Conservation (phyloP, 2,888 invertebrate species). For the Drosophila lacicola region DNA sequence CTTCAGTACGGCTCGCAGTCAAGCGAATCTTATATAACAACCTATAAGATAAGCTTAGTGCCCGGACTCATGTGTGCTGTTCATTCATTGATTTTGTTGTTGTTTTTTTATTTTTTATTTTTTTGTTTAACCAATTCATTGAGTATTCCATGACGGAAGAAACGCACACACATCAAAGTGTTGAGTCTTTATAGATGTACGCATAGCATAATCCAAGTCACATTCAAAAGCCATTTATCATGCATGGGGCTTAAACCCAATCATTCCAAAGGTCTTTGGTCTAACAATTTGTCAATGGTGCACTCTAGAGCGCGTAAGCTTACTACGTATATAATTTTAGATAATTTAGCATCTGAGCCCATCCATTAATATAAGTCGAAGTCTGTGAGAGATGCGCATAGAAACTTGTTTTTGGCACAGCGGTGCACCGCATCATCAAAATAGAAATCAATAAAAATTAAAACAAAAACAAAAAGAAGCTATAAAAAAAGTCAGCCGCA, state of each 20-base stretch:
- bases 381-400: slow-evolving; percentile 19
- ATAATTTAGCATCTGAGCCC: slow-evolving; percentile 16
- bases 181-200: slow-evolving; percentile 75
- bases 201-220: slow-evolving; percentile 69
- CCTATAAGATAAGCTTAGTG: slow-evolving; percentile 9
- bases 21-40: slow-evolving; percentile 15
- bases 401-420: slow-evolving; percentile 53
- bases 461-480: slow-evolving; percentile 15
- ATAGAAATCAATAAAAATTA: slow-evolving; percentile 71
- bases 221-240: slow-evolving; percentile 76
- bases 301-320: slow-evolving; percentile 37
- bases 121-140: slow-evolving; percentile 35
- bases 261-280: slow-evolving; percentile 51
- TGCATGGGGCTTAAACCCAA: slow-evolving; percentile 51
- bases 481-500: slow-evolving; percentile 27
- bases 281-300: slow-evolving; percentile 74
- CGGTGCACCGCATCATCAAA: slow-evolving; percentile 50
- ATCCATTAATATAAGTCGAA: slow-evolving; percentile 44
- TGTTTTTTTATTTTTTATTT: not conserved
- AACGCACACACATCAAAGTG: slow-evolving; percentile 55
- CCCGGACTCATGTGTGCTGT: slow-evolving; percentile 10
- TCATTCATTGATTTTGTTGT: slow-evolving; percentile 39
- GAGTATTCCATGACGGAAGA: slow-evolving; percentile 69
- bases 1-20: slow-evolving; percentile 5
- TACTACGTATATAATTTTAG: slow-evolving; percentile 21